Evolutionary conservation across 1,140 invertebrate genomes (phyloP), one percentile per base, ranked within the genome.

Genomic region (Dreissena rostriformis): DNA sequence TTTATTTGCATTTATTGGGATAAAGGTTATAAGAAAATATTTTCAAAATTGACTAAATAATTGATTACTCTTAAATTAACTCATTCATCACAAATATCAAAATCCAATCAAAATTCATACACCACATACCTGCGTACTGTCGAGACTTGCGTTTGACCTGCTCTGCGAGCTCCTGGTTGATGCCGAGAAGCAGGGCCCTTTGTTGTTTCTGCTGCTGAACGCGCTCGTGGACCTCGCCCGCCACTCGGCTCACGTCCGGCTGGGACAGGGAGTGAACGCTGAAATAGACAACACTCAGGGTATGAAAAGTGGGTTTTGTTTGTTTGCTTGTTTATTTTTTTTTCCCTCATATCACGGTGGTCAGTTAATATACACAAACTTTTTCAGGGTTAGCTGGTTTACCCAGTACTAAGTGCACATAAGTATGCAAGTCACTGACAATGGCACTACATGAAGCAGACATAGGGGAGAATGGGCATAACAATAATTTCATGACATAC

Each of bases 231-330:
- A 84, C 82, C 65, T 84, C 82, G 24, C 82, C 82, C 11, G 82
- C 82, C 24, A 84, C 82, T n/a, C 72, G 68, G 75, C 82, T 84
- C 66, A 84, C 82, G 68, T 84, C 82, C 26, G 82, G 82, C 67
- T 84, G 82, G 53, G 82, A 84, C 55, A 84, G 74, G 82, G 82
- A 84, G 82, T 84, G 82, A 12, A 84, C 75, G 74, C 82, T 84
- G 82, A 84, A 84, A 84, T 22, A 5, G 17, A 61, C 57, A 61
- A 8, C 39, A 8, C 39, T 39, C 39, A 39, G 39, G 39, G 39
- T 39, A 39, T 5, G 39, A 39, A 8, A 8, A 39, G 39, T 5
- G 8, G 39, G 39, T 2, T 39, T 39, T 39, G 2, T 39, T 39
- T 5, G 8, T 39, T 39, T 39, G 2, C 39, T 39, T 5, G 4